Conservation (phyloP, 2,113 vertebrate species). For the Tragulus kanchil region DNA sequence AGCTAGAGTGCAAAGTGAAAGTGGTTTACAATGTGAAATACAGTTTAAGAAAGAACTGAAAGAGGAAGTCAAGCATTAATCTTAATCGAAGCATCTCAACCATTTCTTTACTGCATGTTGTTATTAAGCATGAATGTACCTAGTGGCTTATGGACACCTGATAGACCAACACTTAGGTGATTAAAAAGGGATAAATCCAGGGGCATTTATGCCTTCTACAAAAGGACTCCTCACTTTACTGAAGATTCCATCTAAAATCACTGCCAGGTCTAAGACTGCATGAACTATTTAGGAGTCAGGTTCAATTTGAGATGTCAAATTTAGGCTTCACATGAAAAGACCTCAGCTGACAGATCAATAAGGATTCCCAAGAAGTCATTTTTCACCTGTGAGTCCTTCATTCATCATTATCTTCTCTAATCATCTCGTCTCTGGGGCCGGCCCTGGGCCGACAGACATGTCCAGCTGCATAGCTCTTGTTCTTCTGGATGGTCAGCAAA, state of each 20-base stretch:
- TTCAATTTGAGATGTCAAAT: constrained; percentile 63
- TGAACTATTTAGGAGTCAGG: constrained; percentile 43
- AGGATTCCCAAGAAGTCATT: constrained; percentile 73
- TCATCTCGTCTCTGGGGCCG: neutral
- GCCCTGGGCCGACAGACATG: neutral
- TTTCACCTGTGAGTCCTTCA: constrained; percentile 78
- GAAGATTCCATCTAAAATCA: constrained; percentile 66
- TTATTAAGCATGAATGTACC: constrained; percentile 48
- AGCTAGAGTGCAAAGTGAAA: constrained; percentile 51
- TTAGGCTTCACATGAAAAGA: constrained; percentile 64
- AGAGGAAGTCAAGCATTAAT: constrained; percentile 64
- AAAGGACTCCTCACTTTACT: constrained; percentile 62
- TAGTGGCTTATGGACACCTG: constrained; percentile 45
- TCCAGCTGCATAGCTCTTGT: neutral
- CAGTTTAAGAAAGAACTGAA: constrained; percentile 31
- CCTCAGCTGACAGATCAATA: constrained; percentile 80
- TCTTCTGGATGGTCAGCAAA: neutral
- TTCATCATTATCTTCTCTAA: constrained; percentile 80
- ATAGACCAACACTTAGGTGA: constrained; percentile 2
- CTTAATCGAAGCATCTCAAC: constrained; percentile 31
- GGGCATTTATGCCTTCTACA: constrained; percentile 44
- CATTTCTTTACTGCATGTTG: constrained; percentile 41
- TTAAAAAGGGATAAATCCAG: constrained; percentile 46
- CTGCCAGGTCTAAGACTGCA: neutral
- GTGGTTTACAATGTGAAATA: constrained; percentile 58